phyloP scores from a whole-genome alignment of 2,888 invertebrate genomes.

The Halocaridina rubra region DNA sequence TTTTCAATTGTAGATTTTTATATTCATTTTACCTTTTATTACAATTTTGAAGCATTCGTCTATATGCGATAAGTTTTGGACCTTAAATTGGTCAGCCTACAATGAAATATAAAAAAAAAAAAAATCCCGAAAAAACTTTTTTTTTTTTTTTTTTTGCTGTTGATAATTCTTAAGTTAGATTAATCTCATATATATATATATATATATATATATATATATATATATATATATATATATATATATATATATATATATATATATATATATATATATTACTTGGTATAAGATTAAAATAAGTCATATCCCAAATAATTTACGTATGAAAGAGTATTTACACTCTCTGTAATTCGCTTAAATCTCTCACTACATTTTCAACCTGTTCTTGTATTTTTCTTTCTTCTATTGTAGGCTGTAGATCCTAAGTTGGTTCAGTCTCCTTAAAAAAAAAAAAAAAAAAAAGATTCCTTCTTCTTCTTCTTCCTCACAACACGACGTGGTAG shows the following conservation, averaged over 20 bases:
- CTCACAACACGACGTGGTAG: constrained; percentile 50
- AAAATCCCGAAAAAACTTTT: too few relatives aligned
- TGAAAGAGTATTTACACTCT: not conserved
- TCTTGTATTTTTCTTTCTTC: constrained; percentile 46
- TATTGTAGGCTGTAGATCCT: constrained; percentile 64
- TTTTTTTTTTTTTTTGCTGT: too few relatives aligned
- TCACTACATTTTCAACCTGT: constrained; percentile 28
- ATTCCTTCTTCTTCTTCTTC: too few relatives aligned
- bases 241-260: not conserved
- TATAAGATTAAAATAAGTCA: not conserved
- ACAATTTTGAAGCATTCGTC: too few relatives aligned
- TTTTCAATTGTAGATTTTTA: too few relatives aligned
- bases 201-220: not conserved
- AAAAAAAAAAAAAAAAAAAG: too few relatives aligned
- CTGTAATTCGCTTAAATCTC: too few relatives aligned
- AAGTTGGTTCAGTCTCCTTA: constrained; percentile 63
- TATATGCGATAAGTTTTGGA: too few relatives aligned
- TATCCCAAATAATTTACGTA: not conserved
- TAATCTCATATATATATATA: not conserved
- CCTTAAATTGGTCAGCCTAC: too few relatives aligned
- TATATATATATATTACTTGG: not conserved
- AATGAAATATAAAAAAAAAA: too few relatives aligned
- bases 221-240: constrained; percentile 2
- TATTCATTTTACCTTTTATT: too few relatives aligned
- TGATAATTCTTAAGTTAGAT: too few relatives aligned